Base-by-base conservation (phyloP, 2,797 vertebrate genomes). In the Sternarchorhynchus goeldii region DNA sequence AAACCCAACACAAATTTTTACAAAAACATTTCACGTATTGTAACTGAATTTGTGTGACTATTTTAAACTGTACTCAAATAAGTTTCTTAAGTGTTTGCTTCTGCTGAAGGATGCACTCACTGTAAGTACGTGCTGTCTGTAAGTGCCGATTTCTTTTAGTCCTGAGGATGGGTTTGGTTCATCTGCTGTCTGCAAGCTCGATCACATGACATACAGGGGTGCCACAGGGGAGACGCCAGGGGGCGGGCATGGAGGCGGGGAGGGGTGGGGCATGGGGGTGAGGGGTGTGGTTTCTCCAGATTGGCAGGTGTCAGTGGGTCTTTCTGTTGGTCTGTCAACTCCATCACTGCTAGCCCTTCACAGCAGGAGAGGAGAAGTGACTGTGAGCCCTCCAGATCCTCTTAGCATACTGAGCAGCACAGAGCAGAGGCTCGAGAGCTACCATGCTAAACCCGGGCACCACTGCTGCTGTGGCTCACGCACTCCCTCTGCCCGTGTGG, bases 281-380 rank as follows among this genome's bases (percentile, higher is more conserved):
- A 75, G 58, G 55, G 73, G 64, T 74, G 59, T 56, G 16, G 81
- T 25, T 25, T 25, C 34, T 36, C 34, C 34, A 36, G 34, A 78
- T 63, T 29, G 45, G n/a, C 80, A 64, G 79, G 67, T 41, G 78
- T 81, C 29, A 29, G 36, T 70, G 36, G 69, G 73, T 65, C 55
- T 73, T 58, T 70, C 78, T 80, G 80, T 81, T 60, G 71, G 79
- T 75, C 57, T 82, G 78, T 86, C 83, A 82, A 76, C 45, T 83
- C 55, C 56, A 70, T 80, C 75, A 69, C 87, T 82, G 84, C 77
- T 63, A 69, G 55, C 32, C n/a, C 75, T 67, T 85, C 83, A 87
- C 85, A 86, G 83, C 78, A 69, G 77, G 76, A 53, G 59, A 68
- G 60, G 34, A 77, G 80, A 82, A 45, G 72, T 77, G 58, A 72